These are phyloP conservation scores for Cherax destructor DNA, from an alignment of 1,140 invertebrate genomes.

Conservation along the genomic window DNA sequence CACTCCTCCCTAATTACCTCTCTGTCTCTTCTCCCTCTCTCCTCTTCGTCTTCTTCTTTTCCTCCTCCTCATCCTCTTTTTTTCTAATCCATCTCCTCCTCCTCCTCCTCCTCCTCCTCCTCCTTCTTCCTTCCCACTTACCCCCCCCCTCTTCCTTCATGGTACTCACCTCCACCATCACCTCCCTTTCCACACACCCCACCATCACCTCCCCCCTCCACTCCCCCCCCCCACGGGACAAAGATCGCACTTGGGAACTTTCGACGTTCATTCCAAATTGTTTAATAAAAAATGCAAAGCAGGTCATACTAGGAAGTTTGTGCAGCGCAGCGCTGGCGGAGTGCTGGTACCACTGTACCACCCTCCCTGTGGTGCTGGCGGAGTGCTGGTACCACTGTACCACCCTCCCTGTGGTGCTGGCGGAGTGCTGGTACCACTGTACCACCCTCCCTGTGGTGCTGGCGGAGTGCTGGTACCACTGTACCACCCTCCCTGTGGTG, in stretches of 20 bases:
- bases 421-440: too few species aligned
- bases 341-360: not conserved
- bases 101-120: not conserved
- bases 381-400: too few species aligned
- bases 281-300: constrained; percentile 69
- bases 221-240: not conserved
- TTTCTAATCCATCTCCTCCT: not conserved
- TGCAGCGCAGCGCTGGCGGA: not conserved
- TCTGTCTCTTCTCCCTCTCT: not conserved
- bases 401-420: not conserved
- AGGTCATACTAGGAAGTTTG: constrained; percentile 50
- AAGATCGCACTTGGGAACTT: constrained; percentile 52
- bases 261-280: constrained; percentile 65
- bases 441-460: too few species aligned
- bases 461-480: too few species aligned
- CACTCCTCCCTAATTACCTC: too few species aligned
- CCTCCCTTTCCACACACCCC: not conserved
- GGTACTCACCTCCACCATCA: not conserved
- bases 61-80: not conserved
- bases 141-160: not conserved
- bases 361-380: not conserved
- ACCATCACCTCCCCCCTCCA: not conserved
- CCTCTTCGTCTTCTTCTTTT: not conserved
- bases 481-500: too few species aligned
- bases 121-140: not conserved